Percentiles rank a stretch among this genome's conserved stretches.
Evolutionary conservation across 2,797 vertebrate genomes (phyloP).

Genomic region (Enteromius anoplus): DNA sequence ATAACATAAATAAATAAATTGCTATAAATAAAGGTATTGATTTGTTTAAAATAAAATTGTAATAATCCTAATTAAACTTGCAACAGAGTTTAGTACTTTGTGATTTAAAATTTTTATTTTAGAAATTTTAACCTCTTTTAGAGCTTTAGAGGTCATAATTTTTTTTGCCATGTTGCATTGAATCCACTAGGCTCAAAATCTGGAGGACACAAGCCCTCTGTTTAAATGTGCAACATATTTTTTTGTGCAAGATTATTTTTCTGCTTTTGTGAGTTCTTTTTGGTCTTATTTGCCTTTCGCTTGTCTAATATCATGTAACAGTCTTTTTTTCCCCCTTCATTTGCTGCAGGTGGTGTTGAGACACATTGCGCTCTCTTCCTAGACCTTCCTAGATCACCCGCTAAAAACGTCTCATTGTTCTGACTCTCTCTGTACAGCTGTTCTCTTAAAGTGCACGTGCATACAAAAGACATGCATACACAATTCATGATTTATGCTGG

Average conservation of each 20-base stretch:
- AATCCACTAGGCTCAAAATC: neutral
- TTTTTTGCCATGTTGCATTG: neutral
- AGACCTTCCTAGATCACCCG: conserved; percentile 22
- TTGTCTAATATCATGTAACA: neutral
- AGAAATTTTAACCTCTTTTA: neutral
- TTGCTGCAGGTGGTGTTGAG: conserved; percentile 40
- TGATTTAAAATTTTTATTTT: neutral
- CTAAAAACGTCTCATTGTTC: conserved; percentile 26
- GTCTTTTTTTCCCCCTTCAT: neutral
- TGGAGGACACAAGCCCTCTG: neutral
- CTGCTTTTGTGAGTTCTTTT: neutral
- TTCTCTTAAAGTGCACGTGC: conserved; percentile 33
- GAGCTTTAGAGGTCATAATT: neutral
- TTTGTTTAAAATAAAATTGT: neutral
- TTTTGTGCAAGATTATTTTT: neutral
- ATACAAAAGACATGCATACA: conserved; percentile 23
- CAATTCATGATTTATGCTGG: conserved; percentile 48
- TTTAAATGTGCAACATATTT: neutral
- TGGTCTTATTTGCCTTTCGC: conserved; percentile 18
- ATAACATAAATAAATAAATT: too few relatives aligned
- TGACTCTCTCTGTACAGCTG: conserved; percentile 28
- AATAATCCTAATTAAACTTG: neutral
- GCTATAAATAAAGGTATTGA: neutral
- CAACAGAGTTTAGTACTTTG: neutral
- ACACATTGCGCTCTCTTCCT: neutral